Percentiles rank a stretch among this genome's conserved stretches.
Evolutionary conservation across 1,140 invertebrate genomes (phyloP).

Genomic region (Drosophila albomicans): DNA sequence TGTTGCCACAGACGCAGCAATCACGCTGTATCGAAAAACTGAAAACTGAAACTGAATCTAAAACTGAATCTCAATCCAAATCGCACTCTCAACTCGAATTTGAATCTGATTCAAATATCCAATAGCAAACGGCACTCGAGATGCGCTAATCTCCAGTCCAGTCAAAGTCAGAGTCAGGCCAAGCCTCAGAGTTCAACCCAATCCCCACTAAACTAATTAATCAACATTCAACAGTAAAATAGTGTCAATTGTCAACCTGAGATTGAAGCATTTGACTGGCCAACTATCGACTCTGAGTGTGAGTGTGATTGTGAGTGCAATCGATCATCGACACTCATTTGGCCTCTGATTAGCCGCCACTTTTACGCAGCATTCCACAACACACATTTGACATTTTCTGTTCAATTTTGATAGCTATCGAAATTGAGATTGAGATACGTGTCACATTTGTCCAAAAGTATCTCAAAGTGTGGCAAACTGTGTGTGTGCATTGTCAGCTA

Average conservation of each 20-base stretch:
- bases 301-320: slow-evolving; percentile 61
- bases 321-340: slow-evolving; percentile 63
- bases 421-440: slow-evolving; percentile 37
- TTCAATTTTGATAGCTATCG: slow-evolving; percentile 33
- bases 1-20: slow-evolving; percentile 31
- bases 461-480: slow-evolving; percentile 22
- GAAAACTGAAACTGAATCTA: slow-evolving; percentile 7
- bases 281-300: background rate
- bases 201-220: slow-evolving; percentile 69
- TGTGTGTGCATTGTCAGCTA: slow-evolving; percentile 55
- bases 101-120: background rate
- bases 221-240: slow-evolving; percentile 67
- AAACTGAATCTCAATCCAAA: slow-evolving; percentile 6
- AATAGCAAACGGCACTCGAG: slow-evolving; percentile 44
- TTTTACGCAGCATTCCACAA: slow-evolving; percentile 70
- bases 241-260: slow-evolving; percentile 69
- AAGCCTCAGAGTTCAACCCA: slow-evolving; percentile 8
- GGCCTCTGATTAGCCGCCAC: slow-evolving; percentile 71
- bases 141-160: slow-evolving; percentile 70
- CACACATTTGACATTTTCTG: slow-evolving; percentile 55
- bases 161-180: background rate
- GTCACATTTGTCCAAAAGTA: slow-evolving; percentile 43
- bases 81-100: too few relatives aligned
- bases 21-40: slow-evolving; percentile 19
- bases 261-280: slow-evolving; percentile 38